These are phyloP conservation scores for Campoletis raptor DNA, from an alignment of 2,888 invertebrate species.

Conservation along the genomic window DNA sequence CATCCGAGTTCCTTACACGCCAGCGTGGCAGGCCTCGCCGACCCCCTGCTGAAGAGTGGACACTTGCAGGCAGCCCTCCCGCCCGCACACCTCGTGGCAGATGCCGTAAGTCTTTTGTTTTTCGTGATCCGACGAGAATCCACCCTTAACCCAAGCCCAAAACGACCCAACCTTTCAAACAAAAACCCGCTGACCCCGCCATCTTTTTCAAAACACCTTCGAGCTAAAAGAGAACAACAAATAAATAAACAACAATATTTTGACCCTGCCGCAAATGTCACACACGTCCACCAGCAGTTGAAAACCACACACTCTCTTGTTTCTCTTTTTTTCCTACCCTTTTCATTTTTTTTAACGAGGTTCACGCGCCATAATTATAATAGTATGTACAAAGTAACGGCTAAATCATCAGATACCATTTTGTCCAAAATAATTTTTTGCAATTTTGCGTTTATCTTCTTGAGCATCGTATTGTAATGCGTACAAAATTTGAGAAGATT, in stretches of 20 bases:
- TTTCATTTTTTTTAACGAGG: neutral
- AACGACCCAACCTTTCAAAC: conserved; percentile 31
- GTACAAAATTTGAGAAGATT: no score
- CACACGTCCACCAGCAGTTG: conserved; percentile 48
- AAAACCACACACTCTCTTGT: neutral
- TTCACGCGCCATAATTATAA: no score
- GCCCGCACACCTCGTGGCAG: conserved; percentile 87
- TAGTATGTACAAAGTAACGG: no score
- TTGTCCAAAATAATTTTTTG: no score
- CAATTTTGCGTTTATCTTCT: no score
- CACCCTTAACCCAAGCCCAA: conserved; percentile 65
- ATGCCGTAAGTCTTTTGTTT: conserved; percentile 86
- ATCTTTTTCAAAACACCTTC: neutral
- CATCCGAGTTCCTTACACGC: conserved; percentile 85
- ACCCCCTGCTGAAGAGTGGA: conserved; percentile 88
- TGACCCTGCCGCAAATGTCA: conserved; percentile 56
- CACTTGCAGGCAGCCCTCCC: conserved; percentile 88
- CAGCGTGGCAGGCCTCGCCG: conserved; percentile 87
- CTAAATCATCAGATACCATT: no score
- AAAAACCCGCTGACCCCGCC: conserved; percentile 50
- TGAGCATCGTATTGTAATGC: no score
- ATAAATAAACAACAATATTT: conserved; percentile 13
- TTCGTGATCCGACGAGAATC: conserved; percentile 82
- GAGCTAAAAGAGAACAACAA: conserved; percentile 31
- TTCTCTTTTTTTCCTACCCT: neutral